A percentile compares a stretch with the other conserved stretches of the same genome.
Conservation (phyloP, 1,140 invertebrate species). For the Harpegnathos saltator region DNA sequence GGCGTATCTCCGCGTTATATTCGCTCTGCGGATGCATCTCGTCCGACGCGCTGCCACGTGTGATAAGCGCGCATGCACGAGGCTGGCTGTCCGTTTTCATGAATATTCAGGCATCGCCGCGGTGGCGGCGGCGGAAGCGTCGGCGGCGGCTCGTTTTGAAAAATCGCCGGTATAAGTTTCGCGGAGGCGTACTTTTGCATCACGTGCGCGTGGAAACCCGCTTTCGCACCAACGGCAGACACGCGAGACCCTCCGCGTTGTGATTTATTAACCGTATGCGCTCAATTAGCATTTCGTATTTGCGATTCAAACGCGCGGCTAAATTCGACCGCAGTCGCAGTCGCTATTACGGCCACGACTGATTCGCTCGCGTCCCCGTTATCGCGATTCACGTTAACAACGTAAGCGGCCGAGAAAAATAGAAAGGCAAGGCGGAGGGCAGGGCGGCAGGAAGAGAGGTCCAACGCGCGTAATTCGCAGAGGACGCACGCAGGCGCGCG, state of each 20-base stretch:
- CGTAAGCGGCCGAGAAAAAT: not conserved
- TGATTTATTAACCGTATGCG: slow-evolving; percentile 32
- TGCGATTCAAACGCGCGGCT: slow-evolving; percentile 9
- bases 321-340: too few species aligned
- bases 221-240: not conserved
- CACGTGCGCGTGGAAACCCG: slow-evolving; percentile 1
- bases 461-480: not conserved
- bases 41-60: not conserved
- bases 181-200: not conserved
- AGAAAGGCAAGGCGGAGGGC: not conserved
- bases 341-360: too few species aligned
- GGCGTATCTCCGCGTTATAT: not conserved
- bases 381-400: slow-evolving; percentile 11
- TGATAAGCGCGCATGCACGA: slow-evolving; percentile 29
- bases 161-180: slow-evolving; percentile 58
- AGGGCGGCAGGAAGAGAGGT: not conserved
- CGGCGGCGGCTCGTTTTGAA: slow-evolving; percentile 44
- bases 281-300: slow-evolving; percentile 16
- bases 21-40: not conserved
- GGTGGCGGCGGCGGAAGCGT: not conserved
- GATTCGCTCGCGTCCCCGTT: too few species aligned
- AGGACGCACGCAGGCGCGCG: not conserved
- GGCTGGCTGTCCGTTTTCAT: slow-evolving; percentile 33
- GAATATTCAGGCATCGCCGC: slow-evolving; percentile 60
- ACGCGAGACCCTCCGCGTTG: not conserved